These are phyloP conservation scores for Theristicus caerulescens DNA, from an alignment of 2,113 vertebrate genomes.

Conservation along the genomic window DNA sequence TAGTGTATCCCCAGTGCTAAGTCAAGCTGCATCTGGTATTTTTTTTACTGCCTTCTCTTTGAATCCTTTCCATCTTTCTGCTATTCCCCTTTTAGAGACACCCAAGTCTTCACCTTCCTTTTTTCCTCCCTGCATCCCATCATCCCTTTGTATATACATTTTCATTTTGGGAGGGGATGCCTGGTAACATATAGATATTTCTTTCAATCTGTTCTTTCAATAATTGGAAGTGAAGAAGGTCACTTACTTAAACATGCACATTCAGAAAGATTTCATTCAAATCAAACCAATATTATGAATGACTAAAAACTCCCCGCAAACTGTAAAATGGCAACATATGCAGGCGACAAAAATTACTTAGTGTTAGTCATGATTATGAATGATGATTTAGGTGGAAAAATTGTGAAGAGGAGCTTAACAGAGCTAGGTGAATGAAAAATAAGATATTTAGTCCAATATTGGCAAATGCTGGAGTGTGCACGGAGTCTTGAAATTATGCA, in stretches of 20 bases:
- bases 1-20: neutral
- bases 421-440: constrained; percentile 3
- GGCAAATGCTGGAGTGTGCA: neutral
- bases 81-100: neutral
- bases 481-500: neutral
- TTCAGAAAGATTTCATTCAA: constrained; percentile 13
- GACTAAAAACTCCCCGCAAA: neutral
- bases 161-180: neutral
- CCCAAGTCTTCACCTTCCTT: neutral
- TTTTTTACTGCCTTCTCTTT: neutral
- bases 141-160: neutral
- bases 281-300: constrained; percentile 22
- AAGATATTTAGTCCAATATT: neutral
- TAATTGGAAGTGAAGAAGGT: neutral
- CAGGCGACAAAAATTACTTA: neutral
- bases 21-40: neutral
- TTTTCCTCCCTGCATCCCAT: neutral
- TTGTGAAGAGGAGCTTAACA: neutral
- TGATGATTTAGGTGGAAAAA: constrained; percentile 4
- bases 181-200: neutral
- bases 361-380: constrained; percentile 47
- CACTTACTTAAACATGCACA: neutral
- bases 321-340: constrained; percentile 17
- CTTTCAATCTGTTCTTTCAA: neutral
- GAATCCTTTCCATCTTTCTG: neutral